phyloP scores from a whole-genome alignment of 1,140 invertebrate species.

The Penaeus indicus region DNA sequence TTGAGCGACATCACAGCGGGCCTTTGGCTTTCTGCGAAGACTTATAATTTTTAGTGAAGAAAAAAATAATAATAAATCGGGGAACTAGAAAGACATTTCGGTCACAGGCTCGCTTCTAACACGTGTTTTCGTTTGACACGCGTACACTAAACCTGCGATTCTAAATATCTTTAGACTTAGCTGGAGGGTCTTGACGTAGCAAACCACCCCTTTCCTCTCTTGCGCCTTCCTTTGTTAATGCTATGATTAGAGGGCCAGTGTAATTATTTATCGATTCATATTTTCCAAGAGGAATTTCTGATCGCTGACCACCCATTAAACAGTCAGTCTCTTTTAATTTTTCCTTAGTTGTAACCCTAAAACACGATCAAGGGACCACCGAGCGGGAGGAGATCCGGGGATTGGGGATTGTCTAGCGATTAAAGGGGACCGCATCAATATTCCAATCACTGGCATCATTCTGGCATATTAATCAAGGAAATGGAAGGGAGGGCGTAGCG shows the following conservation, averaged over 20 bases:
- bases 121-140: no score
- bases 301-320: conserved; percentile 10
- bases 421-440: conserved; percentile 61
- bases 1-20: no score
- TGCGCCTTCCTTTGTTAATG: background rate
- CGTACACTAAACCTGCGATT: background rate
- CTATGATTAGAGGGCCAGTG: conserved; percentile 19
- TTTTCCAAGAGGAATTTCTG: conserved; percentile 27
- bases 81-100: no score
- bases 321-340: background rate
- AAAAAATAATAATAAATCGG: no score
- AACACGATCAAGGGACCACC: background rate
- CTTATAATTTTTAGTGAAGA: no score
- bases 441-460: conserved; percentile 60
- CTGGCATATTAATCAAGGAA: conserved; percentile 63
- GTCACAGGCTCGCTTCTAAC: no score
- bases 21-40: no score
- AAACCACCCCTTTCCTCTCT: background rate
- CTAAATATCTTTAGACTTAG: background rate
- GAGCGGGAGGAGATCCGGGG: background rate
- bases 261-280: conserved; percentile 49
- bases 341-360: background rate
- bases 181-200: background rate
- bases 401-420: conserved; percentile 60
- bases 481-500: conserved; percentile 46